Evolutionary conservation across 1,140 invertebrate genomes (phyloP).

Genomic region (Lordiphosa mommai): DNA sequence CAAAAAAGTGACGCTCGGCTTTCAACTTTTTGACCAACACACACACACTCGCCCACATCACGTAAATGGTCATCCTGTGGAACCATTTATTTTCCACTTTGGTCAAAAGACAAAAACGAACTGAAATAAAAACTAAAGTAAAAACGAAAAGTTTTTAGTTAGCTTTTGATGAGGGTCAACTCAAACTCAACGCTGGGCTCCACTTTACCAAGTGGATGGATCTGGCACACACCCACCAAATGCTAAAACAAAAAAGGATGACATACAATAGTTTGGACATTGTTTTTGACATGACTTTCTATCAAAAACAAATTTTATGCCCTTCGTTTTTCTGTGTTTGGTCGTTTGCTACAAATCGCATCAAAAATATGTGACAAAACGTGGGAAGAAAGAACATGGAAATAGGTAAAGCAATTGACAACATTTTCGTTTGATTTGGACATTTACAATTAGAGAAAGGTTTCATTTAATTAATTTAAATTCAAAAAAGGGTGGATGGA

Average conservation of each 20-base stretch:
- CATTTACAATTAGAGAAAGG: neutral
- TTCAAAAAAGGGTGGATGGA: too few relatives aligned
- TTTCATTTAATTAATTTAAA: neutral
- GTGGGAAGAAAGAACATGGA: neutral
- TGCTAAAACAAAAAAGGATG: slow-evolving; percentile 31
- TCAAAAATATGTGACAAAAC: slow-evolving; percentile 32
- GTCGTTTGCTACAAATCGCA: slow-evolving; percentile 37
- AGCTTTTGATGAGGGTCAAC: slow-evolving; percentile 78
- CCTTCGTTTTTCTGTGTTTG: slow-evolving; percentile 62
- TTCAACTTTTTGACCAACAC: slow-evolving; percentile 65
- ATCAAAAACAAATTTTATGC: slow-evolving; percentile 71
- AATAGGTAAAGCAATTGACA: slow-evolving; percentile 25
- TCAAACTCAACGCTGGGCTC: slow-evolving; percentile 61
- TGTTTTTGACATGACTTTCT: slow-evolving; percentile 77
- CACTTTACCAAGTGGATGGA: slow-evolving; percentile 64
- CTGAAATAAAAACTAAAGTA: slow-evolving; percentile 43
- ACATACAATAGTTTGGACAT: slow-evolving; percentile 70
- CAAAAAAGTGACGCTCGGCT: slow-evolving; percentile 66
- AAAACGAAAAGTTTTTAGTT: slow-evolving; percentile 76
- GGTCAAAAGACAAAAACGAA: slow-evolving; percentile 57
- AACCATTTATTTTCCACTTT: slow-evolving; percentile 78
- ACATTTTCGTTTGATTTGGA: slow-evolving; percentile 11
- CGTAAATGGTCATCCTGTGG: slow-evolving; percentile 76
- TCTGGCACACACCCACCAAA: slow-evolving; percentile 7
- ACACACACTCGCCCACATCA: slow-evolving; percentile 29